Conservation (phyloP, 2,113 vertebrate species). For the Pelobates fuscus region DNA sequence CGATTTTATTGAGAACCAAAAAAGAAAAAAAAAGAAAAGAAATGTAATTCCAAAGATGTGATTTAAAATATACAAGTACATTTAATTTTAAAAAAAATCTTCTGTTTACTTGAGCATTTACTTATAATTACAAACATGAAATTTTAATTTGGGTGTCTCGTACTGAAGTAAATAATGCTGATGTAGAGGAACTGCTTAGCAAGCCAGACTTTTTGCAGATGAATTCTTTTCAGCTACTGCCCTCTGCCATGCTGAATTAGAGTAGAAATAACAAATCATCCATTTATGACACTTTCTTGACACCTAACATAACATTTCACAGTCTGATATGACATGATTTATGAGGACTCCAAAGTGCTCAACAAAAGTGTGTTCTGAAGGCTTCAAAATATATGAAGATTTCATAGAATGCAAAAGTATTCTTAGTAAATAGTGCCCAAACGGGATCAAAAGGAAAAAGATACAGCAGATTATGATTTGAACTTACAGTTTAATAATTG, state of each 20-base stretch:
- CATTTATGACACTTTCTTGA: conserved; percentile 22
- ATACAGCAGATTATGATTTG: too few species aligned
- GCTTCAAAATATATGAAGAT: conserved; percentile 1
- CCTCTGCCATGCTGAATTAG: conserved; percentile 1
- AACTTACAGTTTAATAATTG: too few species aligned
- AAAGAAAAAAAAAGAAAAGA: background rate
- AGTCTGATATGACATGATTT: conserved; percentile 25
- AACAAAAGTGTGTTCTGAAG: background rate
- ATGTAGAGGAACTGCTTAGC: background rate
- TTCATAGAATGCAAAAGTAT: background rate
- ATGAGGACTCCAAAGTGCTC: background rate
- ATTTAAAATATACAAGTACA: conserved; percentile 10
- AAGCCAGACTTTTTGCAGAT: conserved; percentile 6
- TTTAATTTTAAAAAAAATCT: background rate
- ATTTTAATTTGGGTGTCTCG: conserved; percentile 14
- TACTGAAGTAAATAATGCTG: conserved; percentile 11
- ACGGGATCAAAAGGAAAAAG: too few species aligned
- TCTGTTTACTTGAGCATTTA: background rate
- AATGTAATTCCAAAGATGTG: background rate
- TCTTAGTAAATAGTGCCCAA: too few species aligned
- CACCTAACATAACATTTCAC: conserved; percentile 23
- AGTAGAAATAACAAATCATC: conserved; percentile 10
- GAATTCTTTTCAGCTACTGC: background rate
- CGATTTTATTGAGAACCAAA: background rate
- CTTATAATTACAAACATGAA: conserved; percentile 3